Evolutionary conservation across 2,888 invertebrate genomes (phyloP).

Genomic region (Apodemia duryi): DNA sequence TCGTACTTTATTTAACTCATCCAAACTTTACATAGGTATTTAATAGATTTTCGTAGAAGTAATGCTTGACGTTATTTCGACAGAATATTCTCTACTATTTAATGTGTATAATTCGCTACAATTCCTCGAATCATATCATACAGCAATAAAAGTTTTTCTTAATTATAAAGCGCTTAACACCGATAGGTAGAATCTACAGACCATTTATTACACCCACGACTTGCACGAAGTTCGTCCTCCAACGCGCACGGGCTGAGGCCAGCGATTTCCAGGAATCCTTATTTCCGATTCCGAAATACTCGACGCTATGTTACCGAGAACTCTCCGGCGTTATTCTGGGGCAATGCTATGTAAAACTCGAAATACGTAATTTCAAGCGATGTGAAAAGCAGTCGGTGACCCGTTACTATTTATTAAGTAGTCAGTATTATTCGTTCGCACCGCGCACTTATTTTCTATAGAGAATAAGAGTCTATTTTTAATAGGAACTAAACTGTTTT

Average conservation of each 20-base stretch:
- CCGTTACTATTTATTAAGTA: slow-evolving; percentile 31
- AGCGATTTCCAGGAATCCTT: slow-evolving; percentile 69
- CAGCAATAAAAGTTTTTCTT: slow-evolving; percentile 19
- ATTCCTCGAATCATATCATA: slow-evolving; percentile 16
- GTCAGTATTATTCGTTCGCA: not conserved
- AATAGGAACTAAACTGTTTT: too few relatives aligned
- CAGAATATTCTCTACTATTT: slow-evolving; percentile 6
- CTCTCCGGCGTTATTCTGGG: slow-evolving; percentile 70
- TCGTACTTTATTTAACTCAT: not conserved
- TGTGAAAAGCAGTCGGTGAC: slow-evolving; percentile 65
- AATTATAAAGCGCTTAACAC: slow-evolving; percentile 14
- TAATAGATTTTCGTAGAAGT: slow-evolving; percentile 10
- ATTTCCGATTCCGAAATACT: slow-evolving; percentile 77
- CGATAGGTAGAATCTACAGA: slow-evolving; percentile 11
- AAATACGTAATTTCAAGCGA: slow-evolving; percentile 68
- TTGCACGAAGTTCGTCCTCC: slow-evolving; percentile 40
- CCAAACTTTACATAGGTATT: not conserved
- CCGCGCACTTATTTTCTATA: slow-evolving; percentile 2
- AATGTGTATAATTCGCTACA: slow-evolving; percentile 10
- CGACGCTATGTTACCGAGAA: slow-evolving; percentile 66
- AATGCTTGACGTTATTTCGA: slow-evolving; percentile 1
- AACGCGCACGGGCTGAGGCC: slow-evolving; percentile 53
- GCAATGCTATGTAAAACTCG: slow-evolving; percentile 66
- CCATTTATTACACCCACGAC: slow-evolving; percentile 16
- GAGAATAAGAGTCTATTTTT: not conserved